Evolutionary conservation across 2,888 invertebrate genomes (phyloP), one percentile per base, ranked within the genome.

Genomic region (Biston betularia): DNA sequence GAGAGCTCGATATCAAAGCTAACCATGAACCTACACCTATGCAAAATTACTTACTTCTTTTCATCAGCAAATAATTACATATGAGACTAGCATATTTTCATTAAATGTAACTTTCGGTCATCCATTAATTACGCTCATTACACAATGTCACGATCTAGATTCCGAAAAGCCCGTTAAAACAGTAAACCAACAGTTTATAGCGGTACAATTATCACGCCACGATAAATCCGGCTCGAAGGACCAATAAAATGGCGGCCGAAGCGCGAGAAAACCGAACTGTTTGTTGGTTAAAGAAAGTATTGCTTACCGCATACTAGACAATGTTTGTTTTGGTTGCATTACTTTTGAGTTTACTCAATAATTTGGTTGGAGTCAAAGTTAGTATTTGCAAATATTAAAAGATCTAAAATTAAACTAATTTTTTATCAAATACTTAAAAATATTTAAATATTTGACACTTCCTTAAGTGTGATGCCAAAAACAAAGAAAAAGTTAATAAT

Each of bases 181-280:
- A 82, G 78, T 81, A 82, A 82, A 84, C 79, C 83, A 80, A 84
- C 85, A 83, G 87, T 88, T 87, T 87, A 88, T 82, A 81, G 81
- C 82, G 66, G 75, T 77, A 77, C 79, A 79, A 81, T 86, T 85
- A 84, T 81, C 79, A 82, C 78, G 72, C 69, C 63, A 77, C 74
- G 75, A 82, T 88, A 86, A 89, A 89, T 88, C 83, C 80, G 76
- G 75, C 86, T 83, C 84, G 81, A 72, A 86, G 86, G 86, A 83
- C 86, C 84, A 85, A 87, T 87, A 84, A 88, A 88, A 84, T 82
- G 80, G 79, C 79, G 78, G 81, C 78, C 78, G 79, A 81, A 77
- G 75, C 78, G 78, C 80, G 78, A 76, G 78, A 79, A 79, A 78
- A 73, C 75, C 75, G 52, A 63, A 63, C 48, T 48, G 12, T 34